phyloP scores from a whole-genome alignment of 1,140 invertebrate species.

The Euwallacea fornicatus region DNA sequence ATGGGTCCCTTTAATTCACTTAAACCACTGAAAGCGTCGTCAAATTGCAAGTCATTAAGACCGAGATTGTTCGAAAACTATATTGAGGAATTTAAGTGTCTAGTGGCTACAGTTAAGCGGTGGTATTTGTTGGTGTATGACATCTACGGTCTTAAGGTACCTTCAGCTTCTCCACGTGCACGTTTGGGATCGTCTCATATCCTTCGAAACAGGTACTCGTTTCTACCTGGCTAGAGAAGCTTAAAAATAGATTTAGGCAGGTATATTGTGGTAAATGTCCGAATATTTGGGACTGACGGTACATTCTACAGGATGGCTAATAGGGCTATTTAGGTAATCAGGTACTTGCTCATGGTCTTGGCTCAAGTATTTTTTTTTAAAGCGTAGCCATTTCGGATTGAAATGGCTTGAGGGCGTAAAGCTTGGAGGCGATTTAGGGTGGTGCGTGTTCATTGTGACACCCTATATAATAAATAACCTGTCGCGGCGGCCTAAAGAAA shows the following conservation, averaged over 20 bases:
- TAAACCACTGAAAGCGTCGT: too few relatives aligned
- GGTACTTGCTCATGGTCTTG: neutral
- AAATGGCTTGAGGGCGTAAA: too few relatives aligned
- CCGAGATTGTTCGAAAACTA: too few relatives aligned
- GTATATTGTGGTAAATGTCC: too few relatives aligned
- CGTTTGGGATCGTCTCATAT: conserved; percentile 4
- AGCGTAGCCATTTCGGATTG: neutral
- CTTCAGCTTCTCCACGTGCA: neutral
- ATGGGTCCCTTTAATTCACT: too few relatives aligned
- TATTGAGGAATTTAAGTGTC: too few relatives aligned
- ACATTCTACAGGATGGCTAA: too few relatives aligned
- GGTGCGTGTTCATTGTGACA: neutral
- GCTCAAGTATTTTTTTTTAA: neutral
- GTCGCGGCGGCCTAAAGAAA: neutral
- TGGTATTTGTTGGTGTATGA: too few relatives aligned
- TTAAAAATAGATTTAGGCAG: conserved; percentile 5
- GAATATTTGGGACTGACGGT: too few relatives aligned
- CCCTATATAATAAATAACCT: conserved; percentile 10
- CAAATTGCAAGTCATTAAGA: too few relatives aligned
- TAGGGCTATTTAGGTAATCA: neutral
- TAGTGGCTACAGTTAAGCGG: too few relatives aligned
- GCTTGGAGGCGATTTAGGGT: too few relatives aligned
- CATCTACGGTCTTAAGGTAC: neutral
- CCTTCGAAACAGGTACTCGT: conserved; percentile 9
- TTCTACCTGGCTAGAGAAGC: conserved; percentile 1